Base-by-base conservation (phyloP, 2,888 invertebrate genomes). In the Phania funesta region DNA sequence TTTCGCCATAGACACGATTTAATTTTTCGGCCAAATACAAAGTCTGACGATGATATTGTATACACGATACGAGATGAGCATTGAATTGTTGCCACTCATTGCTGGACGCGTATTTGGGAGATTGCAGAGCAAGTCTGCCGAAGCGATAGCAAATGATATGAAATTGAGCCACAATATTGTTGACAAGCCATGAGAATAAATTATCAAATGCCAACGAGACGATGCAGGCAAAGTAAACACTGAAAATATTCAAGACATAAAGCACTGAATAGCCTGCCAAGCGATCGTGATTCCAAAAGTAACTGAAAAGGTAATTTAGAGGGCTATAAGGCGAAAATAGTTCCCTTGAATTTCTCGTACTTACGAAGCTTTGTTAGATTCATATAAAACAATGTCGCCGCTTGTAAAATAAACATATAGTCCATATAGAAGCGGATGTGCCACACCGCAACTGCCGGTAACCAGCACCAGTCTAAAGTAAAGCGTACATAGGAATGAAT, bases 131-230 rank as follows among this genome's bases (percentile, higher is more conserved):
- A 1, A 64, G 3, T 20, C 56, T 18, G 1, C 56, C 48, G 11
- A 80, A 70, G 20, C 50, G 60, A 52, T 52, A 11, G 4, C 20
- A n/a, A 3, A 52, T n/a, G 1, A 75, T 65, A 13, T 58, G 56
- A 38, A 75, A 75, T n/a, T 75, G 80, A 8, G 80, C 75, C 35
- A 54, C 35, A 29, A 80, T 74, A 18, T 80, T 80, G 52, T 56
- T 64, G n/a, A 74, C 67, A 11, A 80, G 16, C 80, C 80, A 80
- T 3, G 67, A 62, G 24, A 74, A 80, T 8, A 80, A n/a, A 7
- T 56, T 56, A 41, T 80, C 80, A 22, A 74, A 54, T 16, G 68
- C 74, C 29, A 80, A 32, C 0, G 80, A 68, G 5, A 52, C 24
- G 20, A 16, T 11, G 3, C 32, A 44, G 11, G 38, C 0, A 35